Conservation (phyloP, 2,797 vertebrate genomes). For the Sebastes melanostomus region DNA sequence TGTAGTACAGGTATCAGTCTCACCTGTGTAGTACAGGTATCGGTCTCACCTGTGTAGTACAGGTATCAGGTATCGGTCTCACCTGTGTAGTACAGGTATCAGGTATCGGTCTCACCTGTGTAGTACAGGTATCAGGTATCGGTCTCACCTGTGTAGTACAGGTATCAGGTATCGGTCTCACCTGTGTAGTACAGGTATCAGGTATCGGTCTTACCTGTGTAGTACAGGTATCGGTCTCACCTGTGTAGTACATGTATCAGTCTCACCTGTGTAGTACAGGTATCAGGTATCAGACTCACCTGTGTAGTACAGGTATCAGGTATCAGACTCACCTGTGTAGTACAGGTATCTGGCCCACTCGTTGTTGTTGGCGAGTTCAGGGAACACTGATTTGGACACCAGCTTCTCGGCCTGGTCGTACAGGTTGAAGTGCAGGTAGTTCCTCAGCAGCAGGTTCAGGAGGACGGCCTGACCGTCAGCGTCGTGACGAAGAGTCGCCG, state of each 20-base stretch:
- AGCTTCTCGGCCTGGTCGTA: slow-evolving; percentile 98
- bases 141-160: no score
- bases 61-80: no score
- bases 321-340: slow-evolving; percentile 84
- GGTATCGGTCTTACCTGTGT: no score
- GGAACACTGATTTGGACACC: slow-evolving; percentile 96
- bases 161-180: no score
- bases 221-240: no score
- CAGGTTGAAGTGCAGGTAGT: slow-evolving; percentile 95
- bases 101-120: no score
- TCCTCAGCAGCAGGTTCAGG: slow-evolving; percentile 94
- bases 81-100: no score
- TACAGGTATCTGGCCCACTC: slow-evolving; percentile 95
- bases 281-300: slow-evolving; percentile 83
- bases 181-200: no score
- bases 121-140: no score
- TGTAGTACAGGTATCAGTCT: slow-evolving; percentile 90
- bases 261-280: slow-evolving; percentile 87
- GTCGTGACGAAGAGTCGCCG: slow-evolving; percentile 92
- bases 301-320: no score
- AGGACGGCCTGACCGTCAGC: slow-evolving; percentile 94
- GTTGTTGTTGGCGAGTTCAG: slow-evolving; percentile 97
- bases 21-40: slow-evolving; percentile 96
- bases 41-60: slow-evolving; percentile 33
- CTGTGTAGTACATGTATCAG: no score